Percentiles rank a stretch among this genome's conserved stretches.
These are phyloP conservation scores for Orthonychiurus folsomi DNA, from an alignment of 2,888 invertebrate genomes.

Conservation along the genomic window DNA sequence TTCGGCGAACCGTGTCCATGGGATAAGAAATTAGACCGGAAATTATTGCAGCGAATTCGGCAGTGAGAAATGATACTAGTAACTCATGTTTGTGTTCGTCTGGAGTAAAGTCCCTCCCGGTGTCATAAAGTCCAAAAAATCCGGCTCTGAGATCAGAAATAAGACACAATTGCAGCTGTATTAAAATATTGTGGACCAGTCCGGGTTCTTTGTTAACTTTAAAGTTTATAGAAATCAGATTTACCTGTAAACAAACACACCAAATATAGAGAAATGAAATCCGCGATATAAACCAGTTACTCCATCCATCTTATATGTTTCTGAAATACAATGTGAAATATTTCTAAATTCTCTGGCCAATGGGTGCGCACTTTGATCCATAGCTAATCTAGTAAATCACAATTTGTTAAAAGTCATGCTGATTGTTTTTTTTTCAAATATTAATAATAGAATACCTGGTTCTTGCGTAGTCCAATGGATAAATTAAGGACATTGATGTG, in stretches of 20 bases:
- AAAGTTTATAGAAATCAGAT: not conserved
- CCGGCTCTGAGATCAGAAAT: constrained; percentile 21
- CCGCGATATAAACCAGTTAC: constrained; percentile 26
- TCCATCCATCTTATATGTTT: constrained; percentile 21
- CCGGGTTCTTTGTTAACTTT: not conserved
- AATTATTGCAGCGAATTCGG: constrained; percentile 21
- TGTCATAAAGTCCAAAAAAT: constrained; percentile 32
- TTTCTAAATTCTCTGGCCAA: constrained; percentile 8
- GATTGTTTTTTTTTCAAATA: too few species aligned
- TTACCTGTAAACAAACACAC: constrained; percentile 31
- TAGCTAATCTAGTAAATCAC: constrained; percentile 21
- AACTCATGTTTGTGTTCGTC: constrained; percentile 17
- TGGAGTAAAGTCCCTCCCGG: constrained; percentile 14
- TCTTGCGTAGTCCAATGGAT: constrained; percentile 31
- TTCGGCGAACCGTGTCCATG: constrained; percentile 27
- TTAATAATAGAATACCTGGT: too few species aligned
- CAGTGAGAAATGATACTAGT: constrained; percentile 20
- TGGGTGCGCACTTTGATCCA: constrained; percentile 12
- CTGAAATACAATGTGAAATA: constrained; percentile 7
- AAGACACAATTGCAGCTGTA: too few species aligned
- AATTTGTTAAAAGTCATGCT: constrained; percentile 7
- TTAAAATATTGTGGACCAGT: not conserved
- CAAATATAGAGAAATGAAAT: constrained; percentile 23
- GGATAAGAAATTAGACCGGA: constrained; percentile 28
- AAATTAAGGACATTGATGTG: constrained; percentile 24